These are phyloP conservation scores for Caenorhabditis imperialis DNA, from an alignment of 2,888 invertebrate species.

Conservation along the genomic window DNA sequence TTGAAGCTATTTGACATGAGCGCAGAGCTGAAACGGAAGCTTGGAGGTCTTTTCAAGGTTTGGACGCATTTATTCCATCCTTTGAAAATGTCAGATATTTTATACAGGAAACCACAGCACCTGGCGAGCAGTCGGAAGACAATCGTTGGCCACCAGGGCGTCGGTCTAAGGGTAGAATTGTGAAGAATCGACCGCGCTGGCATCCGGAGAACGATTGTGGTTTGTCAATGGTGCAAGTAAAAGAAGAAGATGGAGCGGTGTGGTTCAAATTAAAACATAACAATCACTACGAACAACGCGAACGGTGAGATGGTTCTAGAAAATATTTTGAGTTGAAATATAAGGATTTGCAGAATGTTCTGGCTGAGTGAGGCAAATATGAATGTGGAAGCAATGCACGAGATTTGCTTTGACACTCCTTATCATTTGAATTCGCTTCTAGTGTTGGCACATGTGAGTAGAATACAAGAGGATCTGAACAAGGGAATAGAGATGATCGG, in stretches of 20 bases:
- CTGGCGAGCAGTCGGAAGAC: constrained; percentile 10
- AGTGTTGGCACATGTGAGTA: constrained; percentile 61
- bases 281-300: constrained; percentile 39
- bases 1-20: constrained; percentile 66
- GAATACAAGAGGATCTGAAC: constrained; percentile 70
- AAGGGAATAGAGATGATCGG: constrained; percentile 66
- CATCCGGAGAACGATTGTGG: constrained; percentile 56
- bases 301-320: constrained; percentile 22
- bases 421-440: constrained; percentile 74
- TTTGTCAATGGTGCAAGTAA: constrained; percentile 58
- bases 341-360: not conserved
- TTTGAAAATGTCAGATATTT: too few species aligned
- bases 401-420: constrained; percentile 28
- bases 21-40: constrained; percentile 63
- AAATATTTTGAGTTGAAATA: not conserved
- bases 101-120: constrained; percentile 5
- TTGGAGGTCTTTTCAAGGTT: constrained; percentile 67
- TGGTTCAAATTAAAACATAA: constrained; percentile 61
- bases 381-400: constrained; percentile 39
- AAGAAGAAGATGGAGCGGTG: constrained; percentile 22
- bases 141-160: constrained; percentile 23
- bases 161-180: constrained; percentile 55
- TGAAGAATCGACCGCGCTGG: constrained; percentile 64
- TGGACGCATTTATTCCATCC: too few species aligned
- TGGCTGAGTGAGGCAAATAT: constrained; percentile 16